Evolutionary conservation across 2,113 vertebrate genomes (phyloP).

Genomic region (Cygnus atratus): DNA sequence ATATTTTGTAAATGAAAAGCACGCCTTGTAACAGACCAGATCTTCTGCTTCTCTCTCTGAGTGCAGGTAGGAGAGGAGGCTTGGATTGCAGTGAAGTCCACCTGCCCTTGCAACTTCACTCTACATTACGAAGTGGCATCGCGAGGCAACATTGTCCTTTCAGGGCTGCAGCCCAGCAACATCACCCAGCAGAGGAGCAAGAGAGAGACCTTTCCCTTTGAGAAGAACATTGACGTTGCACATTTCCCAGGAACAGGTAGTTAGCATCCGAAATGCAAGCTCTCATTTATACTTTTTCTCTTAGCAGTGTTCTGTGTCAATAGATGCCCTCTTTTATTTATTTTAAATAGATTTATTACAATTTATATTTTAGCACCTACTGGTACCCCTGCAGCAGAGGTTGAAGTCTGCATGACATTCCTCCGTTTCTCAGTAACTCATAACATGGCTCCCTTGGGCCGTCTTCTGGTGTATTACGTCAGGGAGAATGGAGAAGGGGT

Average conservation of each 20-base stretch:
- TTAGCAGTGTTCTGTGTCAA: background rate
- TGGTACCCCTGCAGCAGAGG: constrained; percentile 70
- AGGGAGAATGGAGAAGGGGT: constrained; percentile 89
- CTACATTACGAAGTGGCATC: constrained; percentile 89
- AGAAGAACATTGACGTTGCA: constrained; percentile 74
- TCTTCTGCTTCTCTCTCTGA: background rate
- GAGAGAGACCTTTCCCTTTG: constrained; percentile 75
- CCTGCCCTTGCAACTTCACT: constrained; percentile 90
- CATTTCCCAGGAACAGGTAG: constrained; percentile 69
- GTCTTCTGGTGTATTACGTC: constrained; percentile 88
- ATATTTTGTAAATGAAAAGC: background rate
- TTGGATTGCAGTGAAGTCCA: constrained; percentile 85
- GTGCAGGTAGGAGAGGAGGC: constrained; percentile 86
- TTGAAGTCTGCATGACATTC: constrained; percentile 81
- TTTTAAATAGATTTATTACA: background rate
- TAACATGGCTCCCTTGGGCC: constrained; percentile 84
- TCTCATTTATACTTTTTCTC: background rate
- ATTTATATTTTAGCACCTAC: constrained; percentile 43
- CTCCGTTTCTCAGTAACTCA: constrained; percentile 79
- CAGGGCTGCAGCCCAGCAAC: constrained; percentile 80
- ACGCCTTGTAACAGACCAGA: background rate
- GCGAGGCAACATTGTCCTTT: constrained; percentile 88
- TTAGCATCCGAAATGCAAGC: background rate
- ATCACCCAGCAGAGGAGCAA: constrained; percentile 77
- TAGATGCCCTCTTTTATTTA: rapidly evolving